Evolutionary conservation across 2,888 invertebrate species (phyloP).

Genomic region (Eupeodes latifasciatus): DNA sequence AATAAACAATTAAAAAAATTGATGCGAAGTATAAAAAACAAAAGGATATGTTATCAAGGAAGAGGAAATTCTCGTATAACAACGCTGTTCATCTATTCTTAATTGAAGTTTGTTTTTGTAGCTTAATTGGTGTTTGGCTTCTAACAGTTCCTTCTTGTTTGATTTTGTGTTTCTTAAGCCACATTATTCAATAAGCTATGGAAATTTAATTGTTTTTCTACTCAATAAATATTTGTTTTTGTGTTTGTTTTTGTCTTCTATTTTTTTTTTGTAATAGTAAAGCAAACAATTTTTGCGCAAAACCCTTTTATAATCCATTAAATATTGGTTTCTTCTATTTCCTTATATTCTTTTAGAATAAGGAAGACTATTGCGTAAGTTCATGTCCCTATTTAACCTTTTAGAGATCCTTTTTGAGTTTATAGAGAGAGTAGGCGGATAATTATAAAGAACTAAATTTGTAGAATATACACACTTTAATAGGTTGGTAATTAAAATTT

Average conservation of each 20-base stretch:
- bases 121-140: background rate
- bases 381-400: background rate
- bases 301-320: background rate
- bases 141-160: background rate
- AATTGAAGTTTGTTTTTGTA: background rate
- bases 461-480: no score
- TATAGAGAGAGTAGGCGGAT: no score
- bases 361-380: background rate
- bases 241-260: background rate
- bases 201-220: background rate
- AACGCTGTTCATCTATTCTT: background rate
- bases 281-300: background rate
- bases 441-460: no score
- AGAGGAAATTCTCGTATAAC: background rate
- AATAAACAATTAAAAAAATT: no score
- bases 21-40: no score
- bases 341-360: background rate
- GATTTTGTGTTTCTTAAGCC: background rate
- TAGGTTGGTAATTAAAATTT: no score
- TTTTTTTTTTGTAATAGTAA: background rate
- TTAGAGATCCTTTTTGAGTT: background rate
- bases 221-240: background rate
- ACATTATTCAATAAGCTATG: background rate
- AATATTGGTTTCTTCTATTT: background rate
- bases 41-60: background rate